phyloP scores from a whole-genome alignment of 2,113 vertebrate genomes.

The Galemys pyrenaicus region DNA sequence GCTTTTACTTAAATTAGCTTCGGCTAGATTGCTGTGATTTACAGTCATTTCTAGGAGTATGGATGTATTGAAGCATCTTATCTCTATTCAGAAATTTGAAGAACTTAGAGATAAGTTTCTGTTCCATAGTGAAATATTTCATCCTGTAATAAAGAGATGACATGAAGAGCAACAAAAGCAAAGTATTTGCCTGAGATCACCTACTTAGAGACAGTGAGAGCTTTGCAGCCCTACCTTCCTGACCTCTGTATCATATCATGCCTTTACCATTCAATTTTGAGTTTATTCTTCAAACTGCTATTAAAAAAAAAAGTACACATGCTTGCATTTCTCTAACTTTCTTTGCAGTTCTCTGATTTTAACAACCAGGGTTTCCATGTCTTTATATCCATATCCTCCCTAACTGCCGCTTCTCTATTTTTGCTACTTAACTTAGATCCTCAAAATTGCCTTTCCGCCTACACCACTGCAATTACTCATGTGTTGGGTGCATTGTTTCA shows the following conservation, averaged over 20 bases:
- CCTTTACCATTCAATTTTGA: background rate
- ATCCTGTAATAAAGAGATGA: background rate
- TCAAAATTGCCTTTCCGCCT: background rate
- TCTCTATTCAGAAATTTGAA: constrained; percentile 6
- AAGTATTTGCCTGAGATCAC: background rate
- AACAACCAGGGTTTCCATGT: background rate
- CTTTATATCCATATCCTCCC: background rate
- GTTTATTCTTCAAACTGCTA: background rate
- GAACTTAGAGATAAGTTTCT: constrained; percentile 12
- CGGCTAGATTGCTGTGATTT: background rate
- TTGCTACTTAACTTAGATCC: background rate
- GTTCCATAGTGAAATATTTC: background rate
- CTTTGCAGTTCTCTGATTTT: background rate
- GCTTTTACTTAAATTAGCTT: background rate
- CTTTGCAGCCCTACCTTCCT: background rate
- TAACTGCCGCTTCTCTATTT: background rate
- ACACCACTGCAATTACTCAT: background rate
- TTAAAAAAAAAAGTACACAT: background rate
- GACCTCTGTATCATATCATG: background rate
- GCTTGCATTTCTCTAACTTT: background rate
- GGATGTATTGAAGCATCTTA: background rate
- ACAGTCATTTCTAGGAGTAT: background rate
- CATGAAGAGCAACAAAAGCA: background rate
- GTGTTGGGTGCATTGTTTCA: background rate
- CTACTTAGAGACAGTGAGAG: background rate